These are phyloP conservation scores for Clostera curtula DNA, from an alignment of 2,888 invertebrate species.

Conservation along the genomic window DNA sequence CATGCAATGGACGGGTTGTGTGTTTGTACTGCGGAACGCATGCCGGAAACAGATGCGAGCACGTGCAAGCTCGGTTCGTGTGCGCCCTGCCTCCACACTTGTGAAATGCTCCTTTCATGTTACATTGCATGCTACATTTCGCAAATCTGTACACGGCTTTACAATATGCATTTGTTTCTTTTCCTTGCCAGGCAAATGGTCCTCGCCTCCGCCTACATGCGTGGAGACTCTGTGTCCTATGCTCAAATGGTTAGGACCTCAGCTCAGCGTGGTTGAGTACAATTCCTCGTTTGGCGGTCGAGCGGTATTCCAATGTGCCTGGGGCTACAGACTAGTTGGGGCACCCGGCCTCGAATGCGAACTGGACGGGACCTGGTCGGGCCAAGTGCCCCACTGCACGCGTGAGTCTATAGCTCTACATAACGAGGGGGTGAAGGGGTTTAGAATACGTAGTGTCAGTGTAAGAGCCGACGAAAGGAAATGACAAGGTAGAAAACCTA, in stretches of 20 bases:
- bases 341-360: slow-evolving; percentile 87
- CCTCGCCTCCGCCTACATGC: slow-evolving; percentile 82
- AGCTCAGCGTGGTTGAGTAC: slow-evolving; percentile 83
- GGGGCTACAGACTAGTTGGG: slow-evolving; percentile 87
- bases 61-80: no score
- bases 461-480: no score
- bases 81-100: no score
- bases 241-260: slow-evolving; percentile 79
- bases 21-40: no score
- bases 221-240: slow-evolving; percentile 86
- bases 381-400: slow-evolving; percentile 82
- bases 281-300: slow-evolving; percentile 88
- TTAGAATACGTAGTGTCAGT: no score
- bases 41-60: no score
- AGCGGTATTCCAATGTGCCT: slow-evolving; percentile 87
- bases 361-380: slow-evolving; percentile 86
- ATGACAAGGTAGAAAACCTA: no score
- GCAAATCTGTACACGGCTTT: no score
- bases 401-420: slow-evolving; percentile 68
- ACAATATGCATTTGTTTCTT: slow-evolving; percentile 2
- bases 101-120: no score
- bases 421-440: no score
- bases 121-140: not conserved
- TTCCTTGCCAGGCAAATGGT: slow-evolving; percentile 80
- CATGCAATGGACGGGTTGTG: no score